Percentiles rank a stretch among this genome's conserved stretches.
phyloP scores from a whole-genome alignment of 2,888 invertebrate species.

The Ctenicera cuprea region DNA sequence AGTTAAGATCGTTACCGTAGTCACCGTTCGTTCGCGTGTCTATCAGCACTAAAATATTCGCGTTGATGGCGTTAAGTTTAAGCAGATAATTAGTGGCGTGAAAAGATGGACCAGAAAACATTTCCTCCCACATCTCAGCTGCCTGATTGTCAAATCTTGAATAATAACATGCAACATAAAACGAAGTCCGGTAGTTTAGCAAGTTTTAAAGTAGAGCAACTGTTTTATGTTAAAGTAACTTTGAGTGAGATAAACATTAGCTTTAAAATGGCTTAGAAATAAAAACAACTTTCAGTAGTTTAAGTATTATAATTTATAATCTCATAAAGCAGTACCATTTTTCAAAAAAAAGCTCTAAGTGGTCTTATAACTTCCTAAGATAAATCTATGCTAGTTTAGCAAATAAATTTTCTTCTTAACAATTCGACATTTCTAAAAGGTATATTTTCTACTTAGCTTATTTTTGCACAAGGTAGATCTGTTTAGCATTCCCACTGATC shows the following conservation, averaged over 20 bases:
- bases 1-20: neutral
- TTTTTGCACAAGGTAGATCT: too few relatives aligned
- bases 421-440: too few relatives aligned
- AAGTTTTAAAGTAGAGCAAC: neutral
- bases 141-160: conserved; percentile 5
- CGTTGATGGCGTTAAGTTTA: conserved; percentile 3
- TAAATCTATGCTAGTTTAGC: too few relatives aligned
- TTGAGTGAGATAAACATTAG: too few relatives aligned
- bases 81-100: conserved; percentile 46
- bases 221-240: neutral
- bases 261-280: too few relatives aligned
- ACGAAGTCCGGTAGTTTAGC: neutral
- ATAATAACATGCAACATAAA: neutral
- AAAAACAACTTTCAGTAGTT: too few relatives aligned
- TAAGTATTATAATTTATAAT: too few relatives aligned
- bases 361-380: too few relatives aligned
- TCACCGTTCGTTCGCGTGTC: conserved; percentile 3
- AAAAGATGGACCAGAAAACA: conserved; percentile 22
- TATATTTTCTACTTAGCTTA: too few relatives aligned
- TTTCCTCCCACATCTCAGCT: conserved; percentile 13
- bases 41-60: conserved; percentile 10
- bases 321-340: too few relatives aligned
- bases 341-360: too few relatives aligned
- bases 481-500: neutral
- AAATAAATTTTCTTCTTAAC: too few relatives aligned